phyloP scores from a whole-genome alignment of 2,797 vertebrate species.

The Urophycis tenuis region DNA sequence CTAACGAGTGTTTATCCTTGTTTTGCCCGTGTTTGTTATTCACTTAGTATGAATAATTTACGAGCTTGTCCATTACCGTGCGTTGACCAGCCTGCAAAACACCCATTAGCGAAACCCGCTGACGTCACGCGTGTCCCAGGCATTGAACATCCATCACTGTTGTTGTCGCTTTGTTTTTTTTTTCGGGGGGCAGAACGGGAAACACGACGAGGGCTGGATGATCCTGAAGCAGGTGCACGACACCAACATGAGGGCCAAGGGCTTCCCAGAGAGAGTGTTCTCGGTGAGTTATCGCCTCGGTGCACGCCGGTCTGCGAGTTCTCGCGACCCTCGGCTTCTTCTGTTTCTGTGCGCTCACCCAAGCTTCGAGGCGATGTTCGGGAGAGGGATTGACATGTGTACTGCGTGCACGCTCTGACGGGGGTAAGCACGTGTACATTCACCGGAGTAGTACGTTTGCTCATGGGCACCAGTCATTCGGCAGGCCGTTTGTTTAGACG shows the following conservation, averaged over 20 bases:
- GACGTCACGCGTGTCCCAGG: background rate
- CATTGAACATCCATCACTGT: background rate
- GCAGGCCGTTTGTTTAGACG: background rate
- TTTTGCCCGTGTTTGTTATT: background rate
- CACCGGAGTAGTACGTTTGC: background rate
- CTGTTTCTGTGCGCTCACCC: background rate
- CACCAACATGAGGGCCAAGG: conserved; percentile 96
- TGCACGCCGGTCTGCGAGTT: background rate
- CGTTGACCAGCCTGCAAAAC: background rate
- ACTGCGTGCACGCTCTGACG: no score
- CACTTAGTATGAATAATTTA: background rate
- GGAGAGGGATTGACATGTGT: no score
- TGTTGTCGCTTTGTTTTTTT: background rate
- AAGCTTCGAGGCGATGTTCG: no score
- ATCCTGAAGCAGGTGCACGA: conserved; percentile 96
- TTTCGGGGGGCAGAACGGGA: conserved; percentile 88
- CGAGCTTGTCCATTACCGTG: background rate
- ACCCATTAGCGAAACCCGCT: background rate
- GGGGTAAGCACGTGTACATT: no score
- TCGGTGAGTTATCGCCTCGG: conserved; percentile 81
- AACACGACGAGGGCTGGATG: conserved; percentile 98
- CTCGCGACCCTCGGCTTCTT: background rate
- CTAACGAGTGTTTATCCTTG: background rate
- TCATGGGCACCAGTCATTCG: background rate
- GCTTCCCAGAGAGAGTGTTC: conserved; percentile 89